These are phyloP conservation scores for Drosophila cognata DNA, from an alignment of 2,888 invertebrate species.

Conservation along the genomic window DNA sequence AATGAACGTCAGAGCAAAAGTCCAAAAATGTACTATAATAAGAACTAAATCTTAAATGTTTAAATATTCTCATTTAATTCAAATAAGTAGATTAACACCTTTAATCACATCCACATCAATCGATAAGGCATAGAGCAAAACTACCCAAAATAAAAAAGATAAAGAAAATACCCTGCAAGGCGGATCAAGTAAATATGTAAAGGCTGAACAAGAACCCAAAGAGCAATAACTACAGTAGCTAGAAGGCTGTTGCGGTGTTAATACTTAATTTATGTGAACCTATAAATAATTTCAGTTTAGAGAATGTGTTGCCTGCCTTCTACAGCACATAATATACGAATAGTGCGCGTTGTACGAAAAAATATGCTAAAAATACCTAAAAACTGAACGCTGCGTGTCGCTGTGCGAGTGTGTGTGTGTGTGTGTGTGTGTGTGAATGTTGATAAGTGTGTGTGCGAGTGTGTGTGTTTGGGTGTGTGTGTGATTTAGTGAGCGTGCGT, in stretches of 20 bases:
- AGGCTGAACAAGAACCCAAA: slow-evolving; percentile 20
- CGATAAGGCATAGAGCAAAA: slow-evolving; percentile 4
- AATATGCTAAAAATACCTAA: slow-evolving; percentile 77
- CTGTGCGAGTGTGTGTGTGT: slow-evolving; percentile 19
- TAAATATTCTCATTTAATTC: not conserved
- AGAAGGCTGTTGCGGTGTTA: slow-evolving; percentile 61
- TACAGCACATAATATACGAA: slow-evolving; percentile 56
- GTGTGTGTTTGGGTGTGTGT: slow-evolving; percentile 20
- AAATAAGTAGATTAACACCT: not conserved
- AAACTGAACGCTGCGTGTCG: slow-evolving; percentile 77
- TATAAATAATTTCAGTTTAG: slow-evolving; percentile 82
- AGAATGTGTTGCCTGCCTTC: slow-evolving; percentile 73
- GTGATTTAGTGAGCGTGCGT: slow-evolving; percentile 11
- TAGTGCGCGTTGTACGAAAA: slow-evolving; percentile 76
- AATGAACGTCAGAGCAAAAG: not conserved
- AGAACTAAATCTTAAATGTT: not conserved
- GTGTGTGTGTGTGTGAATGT: not conserved
- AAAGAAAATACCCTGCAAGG: slow-evolving; percentile 1
- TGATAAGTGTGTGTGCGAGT: slow-evolving; percentile 9
- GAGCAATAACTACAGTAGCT: slow-evolving; percentile 48
- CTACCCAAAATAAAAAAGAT: not conserved
- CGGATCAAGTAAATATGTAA: slow-evolving; percentile 34
- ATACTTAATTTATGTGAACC: slow-evolving; percentile 82
- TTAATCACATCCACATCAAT: slow-evolving; percentile 1
- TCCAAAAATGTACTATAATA: not conserved